These are phyloP conservation scores for Tenebrio molitor DNA, from an alignment of 1,140 invertebrate genomes.

Conservation along the genomic window DNA sequence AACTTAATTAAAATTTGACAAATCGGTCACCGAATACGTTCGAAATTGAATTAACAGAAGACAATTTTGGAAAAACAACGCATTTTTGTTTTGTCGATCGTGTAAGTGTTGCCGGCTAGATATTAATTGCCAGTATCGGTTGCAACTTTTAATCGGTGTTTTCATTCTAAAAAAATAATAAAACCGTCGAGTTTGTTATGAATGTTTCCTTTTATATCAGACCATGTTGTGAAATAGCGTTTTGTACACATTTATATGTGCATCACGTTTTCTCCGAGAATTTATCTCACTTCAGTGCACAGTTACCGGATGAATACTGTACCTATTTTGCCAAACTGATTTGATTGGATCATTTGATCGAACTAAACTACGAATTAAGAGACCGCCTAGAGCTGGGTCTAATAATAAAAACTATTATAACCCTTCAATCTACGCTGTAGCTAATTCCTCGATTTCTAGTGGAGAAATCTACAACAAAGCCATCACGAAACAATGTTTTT, in stretches of 20 bases:
- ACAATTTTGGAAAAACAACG: not conserved
- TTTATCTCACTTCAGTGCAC: conserved; percentile 45
- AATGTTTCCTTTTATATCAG: conserved; percentile 32
- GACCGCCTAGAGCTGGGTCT: conserved; percentile 4
- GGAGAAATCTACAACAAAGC: conserved; percentile 15
- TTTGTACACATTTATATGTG: conserved; percentile 37
- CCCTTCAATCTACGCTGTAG: not conserved
- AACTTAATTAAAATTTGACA: conserved; percentile 37
- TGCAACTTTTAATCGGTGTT: too few relatives aligned
- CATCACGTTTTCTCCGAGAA: conserved; percentile 37
- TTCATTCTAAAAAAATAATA: conserved; percentile 30
- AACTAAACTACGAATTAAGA: conserved; percentile 27
- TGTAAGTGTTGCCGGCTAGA: too few relatives aligned
- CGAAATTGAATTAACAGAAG: not conserved
- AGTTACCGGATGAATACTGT: conserved; percentile 42
- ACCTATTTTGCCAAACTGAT: conserved; percentile 40
- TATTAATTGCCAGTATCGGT: too few relatives aligned
- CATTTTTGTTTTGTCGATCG: too few relatives aligned
- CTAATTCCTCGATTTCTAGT: conserved; percentile 5
- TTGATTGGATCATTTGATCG: conserved; percentile 42
- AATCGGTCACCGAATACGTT: conserved; percentile 23
- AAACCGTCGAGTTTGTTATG: conserved; percentile 25
- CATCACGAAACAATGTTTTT: conserved; percentile 4
- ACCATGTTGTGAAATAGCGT: conserved; percentile 30
- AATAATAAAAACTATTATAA: conserved; percentile 30